Evolutionary conservation across 2,113 vertebrate species (phyloP).

Genomic region (Rhodinocichla rosea): DNA sequence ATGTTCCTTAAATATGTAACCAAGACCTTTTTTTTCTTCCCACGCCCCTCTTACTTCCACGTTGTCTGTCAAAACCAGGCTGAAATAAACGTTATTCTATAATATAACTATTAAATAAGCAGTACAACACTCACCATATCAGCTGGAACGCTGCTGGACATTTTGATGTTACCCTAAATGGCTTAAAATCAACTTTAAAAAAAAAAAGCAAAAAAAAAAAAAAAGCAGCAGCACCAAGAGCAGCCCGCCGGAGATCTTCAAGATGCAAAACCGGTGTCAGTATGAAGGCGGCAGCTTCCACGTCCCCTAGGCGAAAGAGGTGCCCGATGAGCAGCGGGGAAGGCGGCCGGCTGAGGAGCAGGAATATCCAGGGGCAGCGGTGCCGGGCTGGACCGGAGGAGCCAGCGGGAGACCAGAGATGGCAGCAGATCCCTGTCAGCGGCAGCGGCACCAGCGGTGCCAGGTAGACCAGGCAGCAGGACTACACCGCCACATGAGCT

Average conservation of each 20-base stretch:
- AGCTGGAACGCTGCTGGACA: conserved; percentile 79
- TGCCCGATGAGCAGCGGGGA: not conserved
- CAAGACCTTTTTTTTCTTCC: not conserved
- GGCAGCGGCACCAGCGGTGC: conserved; percentile 51
- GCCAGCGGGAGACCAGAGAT: conserved; percentile 44
- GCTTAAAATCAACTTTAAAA: not conserved
- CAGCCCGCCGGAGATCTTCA: not conserved
- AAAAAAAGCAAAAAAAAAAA: not conserved
- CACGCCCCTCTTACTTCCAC: not conserved
- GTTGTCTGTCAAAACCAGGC: not conserved
- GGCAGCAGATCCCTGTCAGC: conserved; percentile 51
- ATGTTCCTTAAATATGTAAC: not conserved
- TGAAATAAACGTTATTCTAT: not conserved
- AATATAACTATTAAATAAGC: not conserved
- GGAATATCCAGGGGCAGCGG: conserved; percentile 31
- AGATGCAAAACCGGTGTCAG: not conserved
- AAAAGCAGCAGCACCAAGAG: not conserved
- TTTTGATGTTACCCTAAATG: conserved; percentile 67
- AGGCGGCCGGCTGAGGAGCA: not conserved
- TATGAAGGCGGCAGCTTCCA: not conserved
- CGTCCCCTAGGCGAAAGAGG: not conserved
- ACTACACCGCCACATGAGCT: conserved; percentile 69
- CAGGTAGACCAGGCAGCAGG: conserved; percentile 65
- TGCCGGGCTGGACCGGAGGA: conserved; percentile 1
- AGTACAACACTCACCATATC: conserved; percentile 73